Base-by-base conservation (phyloP, 2,888 invertebrate species). In the Elysia crispata region DNA sequence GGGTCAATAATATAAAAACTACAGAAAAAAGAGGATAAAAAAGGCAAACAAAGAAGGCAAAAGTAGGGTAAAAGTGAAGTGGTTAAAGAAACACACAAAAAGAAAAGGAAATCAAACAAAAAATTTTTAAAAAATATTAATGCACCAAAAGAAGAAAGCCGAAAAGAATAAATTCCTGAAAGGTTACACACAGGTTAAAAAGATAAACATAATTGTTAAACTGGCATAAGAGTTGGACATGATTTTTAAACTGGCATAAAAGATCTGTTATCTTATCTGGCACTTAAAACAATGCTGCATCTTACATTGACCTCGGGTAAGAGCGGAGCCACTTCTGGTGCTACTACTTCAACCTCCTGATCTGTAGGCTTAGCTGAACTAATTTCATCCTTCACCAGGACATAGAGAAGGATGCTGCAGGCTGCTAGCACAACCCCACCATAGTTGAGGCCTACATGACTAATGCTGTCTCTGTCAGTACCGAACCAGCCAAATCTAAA, bases 401-500 rank as follows among this genome's bases (percentile, higher is more conserved):
- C 76, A 83, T 89, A 91, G 64, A 91, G 82, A 6, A 89, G 76
- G 18, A 89, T 88, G 86, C 91, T 91, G 83, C n/a, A 62, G 18
- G 90, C 83, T 54, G 91, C 89, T 6, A 91, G 76, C 20, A 77
- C 84, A 1, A 92, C 89, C 28, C 92, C 92, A 30, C 86, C 76
- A 83, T 91, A 91, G 84, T 92, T 92, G 72, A 92, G 80, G 1
- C 80, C 73, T 5, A 73, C 66, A 77, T 90, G 86, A 23, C 84
- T 70, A 15, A 91, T 91, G 8, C 84, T 80, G 81, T 91, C 87
- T 31, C 86, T 69, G 8, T 85, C 85, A 5, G 91, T 80, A 5
- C 91, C 91, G 87, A 92, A 92, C 82, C 86, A 86, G 6, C 92
- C 92, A 88, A 92, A 92, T 72, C 92, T 91, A 81, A 25, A 69